Percentiles rank a stretch among this genome's conserved stretches.
Conservation (phyloP, 1,140 invertebrate species). For the Psilanteris sp. region DNA sequence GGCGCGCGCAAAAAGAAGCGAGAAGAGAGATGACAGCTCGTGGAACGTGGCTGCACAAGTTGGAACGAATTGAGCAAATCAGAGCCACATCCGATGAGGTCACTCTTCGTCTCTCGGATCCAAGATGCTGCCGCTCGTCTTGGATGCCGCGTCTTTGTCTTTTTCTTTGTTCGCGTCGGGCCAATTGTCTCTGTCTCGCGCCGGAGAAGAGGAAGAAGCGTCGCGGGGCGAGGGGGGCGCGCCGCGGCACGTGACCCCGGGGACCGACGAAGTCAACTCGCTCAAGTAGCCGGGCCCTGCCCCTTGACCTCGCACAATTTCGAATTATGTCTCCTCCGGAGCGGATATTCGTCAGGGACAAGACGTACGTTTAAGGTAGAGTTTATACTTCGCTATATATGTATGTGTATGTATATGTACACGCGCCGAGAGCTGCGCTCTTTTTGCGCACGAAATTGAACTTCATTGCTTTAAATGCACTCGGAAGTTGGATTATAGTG, state of each 20-base stretch:
- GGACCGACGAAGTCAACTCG: slow-evolving; percentile 77
- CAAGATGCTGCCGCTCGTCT: slow-evolving; percentile 65
- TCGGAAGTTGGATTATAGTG: slow-evolving; percentile 50
- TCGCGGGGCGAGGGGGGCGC: slow-evolving; percentile 63
- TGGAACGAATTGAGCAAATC: slow-evolving; percentile 79
- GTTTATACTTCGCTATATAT: slow-evolving; percentile 1
- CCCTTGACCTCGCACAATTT: slow-evolving; percentile 79
- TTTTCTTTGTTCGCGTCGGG: slow-evolving; percentile 36
- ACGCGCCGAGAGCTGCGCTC: slow-evolving; percentile 1
- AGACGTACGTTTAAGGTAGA: slow-evolving; percentile 37
- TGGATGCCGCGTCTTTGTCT: slow-evolving; percentile 41
- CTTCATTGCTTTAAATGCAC: slow-evolving; percentile 46
- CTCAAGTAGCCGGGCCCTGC: slow-evolving; percentile 78
- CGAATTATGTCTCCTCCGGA: slow-evolving; percentile 77
- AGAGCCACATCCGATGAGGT: slow-evolving; percentile 79
- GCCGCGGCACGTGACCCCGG: slow-evolving; percentile 77
- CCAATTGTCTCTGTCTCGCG: slow-evolving; percentile 42
- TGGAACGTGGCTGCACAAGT: slow-evolving; percentile 66
- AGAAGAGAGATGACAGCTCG: slow-evolving; percentile 25
- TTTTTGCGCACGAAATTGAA: slow-evolving; percentile 34
- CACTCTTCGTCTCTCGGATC: slow-evolving; percentile 65
- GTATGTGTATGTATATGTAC: no score
- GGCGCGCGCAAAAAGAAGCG: slow-evolving; percentile 10
- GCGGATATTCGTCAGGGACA: slow-evolving; percentile 74
- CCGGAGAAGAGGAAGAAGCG: slow-evolving; percentile 22